Conservation (phyloP, 2,113 vertebrate species). For the Oreotrochilus melanogaster region DNA sequence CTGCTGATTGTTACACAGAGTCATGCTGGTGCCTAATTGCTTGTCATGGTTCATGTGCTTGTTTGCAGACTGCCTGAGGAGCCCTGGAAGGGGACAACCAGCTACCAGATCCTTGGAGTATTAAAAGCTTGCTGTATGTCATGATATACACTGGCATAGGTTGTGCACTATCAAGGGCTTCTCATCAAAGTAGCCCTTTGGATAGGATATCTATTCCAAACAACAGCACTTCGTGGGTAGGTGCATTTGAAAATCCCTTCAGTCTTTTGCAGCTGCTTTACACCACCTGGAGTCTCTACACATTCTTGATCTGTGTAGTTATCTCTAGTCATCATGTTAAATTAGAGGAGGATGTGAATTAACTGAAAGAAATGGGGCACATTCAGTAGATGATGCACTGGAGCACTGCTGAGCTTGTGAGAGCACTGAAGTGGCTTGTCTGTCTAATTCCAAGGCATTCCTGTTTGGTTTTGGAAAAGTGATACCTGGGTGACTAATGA, state of each 20-base stretch:
- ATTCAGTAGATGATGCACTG: not conserved
- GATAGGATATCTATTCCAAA: not conserved
- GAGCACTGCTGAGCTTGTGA: not conserved
- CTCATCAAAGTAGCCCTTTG: not conserved
- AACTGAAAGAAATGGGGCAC: not conserved
- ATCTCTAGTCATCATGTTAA: not conserved
- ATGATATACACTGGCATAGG: not conserved
- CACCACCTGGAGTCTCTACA: not conserved
- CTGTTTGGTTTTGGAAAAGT: not conserved
- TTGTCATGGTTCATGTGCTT: not conserved
- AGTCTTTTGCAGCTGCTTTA: not conserved
- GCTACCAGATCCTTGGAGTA: not conserved
- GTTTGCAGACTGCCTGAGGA: not conserved
- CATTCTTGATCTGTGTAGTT: not conserved
- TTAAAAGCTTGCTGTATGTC: not conserved
- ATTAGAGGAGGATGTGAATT: not conserved
- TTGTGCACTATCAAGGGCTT: not conserved
- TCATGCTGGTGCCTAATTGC: not conserved
- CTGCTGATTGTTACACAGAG: accelerated
- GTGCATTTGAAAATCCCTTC: not conserved
- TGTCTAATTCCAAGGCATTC: not conserved
- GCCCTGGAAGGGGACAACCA: not conserved
- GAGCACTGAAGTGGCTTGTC: not conserved
- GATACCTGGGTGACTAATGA: not conserved
- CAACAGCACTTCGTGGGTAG: not conserved